A percentile compares a stretch with the other conserved stretches of the same genome.
These are phyloP conservation scores for Pagetopsis macropterus DNA, from an alignment of 2,797 vertebrate genomes.

Conservation along the genomic window DNA sequence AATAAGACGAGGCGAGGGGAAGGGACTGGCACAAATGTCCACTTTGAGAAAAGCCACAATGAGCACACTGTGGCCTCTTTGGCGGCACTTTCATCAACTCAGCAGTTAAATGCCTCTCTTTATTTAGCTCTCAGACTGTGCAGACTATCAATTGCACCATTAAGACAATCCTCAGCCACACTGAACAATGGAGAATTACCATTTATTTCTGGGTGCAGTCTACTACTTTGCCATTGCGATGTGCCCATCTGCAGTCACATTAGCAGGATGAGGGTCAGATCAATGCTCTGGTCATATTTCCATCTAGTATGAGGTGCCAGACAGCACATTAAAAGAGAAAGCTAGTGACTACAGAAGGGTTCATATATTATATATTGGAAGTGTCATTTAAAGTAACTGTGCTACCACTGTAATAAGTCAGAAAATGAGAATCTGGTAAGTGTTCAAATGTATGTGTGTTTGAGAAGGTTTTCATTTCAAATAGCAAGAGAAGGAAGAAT, in stretches of 20 bases:
- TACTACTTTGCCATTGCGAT: slow-evolving; percentile 59
- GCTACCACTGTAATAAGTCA: slow-evolving; percentile 21
- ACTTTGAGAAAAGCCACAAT: slow-evolving; percentile 80
- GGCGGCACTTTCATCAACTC: slow-evolving; percentile 74
- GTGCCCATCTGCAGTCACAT: slow-evolving; percentile 53
- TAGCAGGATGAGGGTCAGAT: slow-evolving; percentile 56
- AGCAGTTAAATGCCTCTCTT: slow-evolving; percentile 75
- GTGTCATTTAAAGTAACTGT: slow-evolving; percentile 44
- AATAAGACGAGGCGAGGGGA: slow-evolving; percentile 75
- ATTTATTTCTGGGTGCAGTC: slow-evolving; percentile 58
- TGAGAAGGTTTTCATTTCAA: slow-evolving; percentile 14
- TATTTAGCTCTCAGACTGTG: slow-evolving; percentile 75
- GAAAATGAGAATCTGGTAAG: slow-evolving; percentile 15
- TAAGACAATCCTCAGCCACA: slow-evolving; percentile 76
- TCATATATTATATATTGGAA: slow-evolving; percentile 49
- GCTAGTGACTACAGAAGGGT: slow-evolving; percentile 52
- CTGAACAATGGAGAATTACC: slow-evolving; percentile 70
- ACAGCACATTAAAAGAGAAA: slow-evolving; percentile 71
- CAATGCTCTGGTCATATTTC: slow-evolving; percentile 65
- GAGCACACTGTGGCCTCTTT: slow-evolving; percentile 78
- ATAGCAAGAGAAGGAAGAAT: background rate
- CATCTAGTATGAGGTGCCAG: slow-evolving; percentile 54
- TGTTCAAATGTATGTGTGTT: slow-evolving; percentile 19
- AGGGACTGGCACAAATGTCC: slow-evolving; percentile 78
- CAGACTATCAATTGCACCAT: slow-evolving; percentile 79